Evolutionary conservation across 2,888 invertebrate genomes (phyloP).

Genomic region (Argyresthia goedartella): DNA sequence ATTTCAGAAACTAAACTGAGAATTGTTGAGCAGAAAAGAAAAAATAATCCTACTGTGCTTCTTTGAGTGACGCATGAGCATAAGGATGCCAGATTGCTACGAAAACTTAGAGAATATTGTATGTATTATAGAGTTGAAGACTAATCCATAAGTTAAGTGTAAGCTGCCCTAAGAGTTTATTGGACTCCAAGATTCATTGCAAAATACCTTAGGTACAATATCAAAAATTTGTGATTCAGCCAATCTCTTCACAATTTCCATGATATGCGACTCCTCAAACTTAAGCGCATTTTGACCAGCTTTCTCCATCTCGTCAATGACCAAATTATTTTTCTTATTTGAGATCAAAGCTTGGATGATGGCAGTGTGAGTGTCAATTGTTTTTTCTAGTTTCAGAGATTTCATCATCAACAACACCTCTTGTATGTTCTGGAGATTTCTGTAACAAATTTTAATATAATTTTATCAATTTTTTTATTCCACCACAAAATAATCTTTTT

Average conservation of each 20-base stretch:
- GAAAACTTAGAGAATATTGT: neutral
- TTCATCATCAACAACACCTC: slow-evolving; percentile 70
- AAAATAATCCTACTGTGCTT: too few relatives aligned
- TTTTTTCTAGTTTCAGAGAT: slow-evolving; percentile 57
- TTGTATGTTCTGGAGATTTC: slow-evolving; percentile 48
- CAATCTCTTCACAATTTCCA: slow-evolving; percentile 57
- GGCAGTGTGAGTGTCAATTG: slow-evolving; percentile 59
- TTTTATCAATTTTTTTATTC: neutral
- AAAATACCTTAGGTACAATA: slow-evolving; percentile 40
- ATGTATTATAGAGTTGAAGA: slow-evolving; percentile 1
- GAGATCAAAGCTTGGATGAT: slow-evolving; percentile 61
- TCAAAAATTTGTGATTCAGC: slow-evolving; percentile 29
- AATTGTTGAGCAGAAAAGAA: too few relatives aligned
- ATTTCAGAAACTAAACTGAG: too few relatives aligned
- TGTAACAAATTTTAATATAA: slow-evolving; percentile 13
- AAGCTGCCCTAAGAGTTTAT: too few relatives aligned
- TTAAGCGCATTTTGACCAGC: slow-evolving; percentile 29
- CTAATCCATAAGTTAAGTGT: too few relatives aligned
- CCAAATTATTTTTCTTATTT: slow-evolving; percentile 37
- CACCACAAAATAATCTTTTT: neutral
- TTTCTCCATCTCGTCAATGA: slow-evolving; percentile 40
- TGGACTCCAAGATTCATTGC: neutral
- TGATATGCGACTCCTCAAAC: slow-evolving; percentile 51
- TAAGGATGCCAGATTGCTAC: neutral
- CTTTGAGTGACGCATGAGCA: too few relatives aligned